Conservation (phyloP, 2,113 vertebrate species). For the Stictonetta naevosa region DNA sequence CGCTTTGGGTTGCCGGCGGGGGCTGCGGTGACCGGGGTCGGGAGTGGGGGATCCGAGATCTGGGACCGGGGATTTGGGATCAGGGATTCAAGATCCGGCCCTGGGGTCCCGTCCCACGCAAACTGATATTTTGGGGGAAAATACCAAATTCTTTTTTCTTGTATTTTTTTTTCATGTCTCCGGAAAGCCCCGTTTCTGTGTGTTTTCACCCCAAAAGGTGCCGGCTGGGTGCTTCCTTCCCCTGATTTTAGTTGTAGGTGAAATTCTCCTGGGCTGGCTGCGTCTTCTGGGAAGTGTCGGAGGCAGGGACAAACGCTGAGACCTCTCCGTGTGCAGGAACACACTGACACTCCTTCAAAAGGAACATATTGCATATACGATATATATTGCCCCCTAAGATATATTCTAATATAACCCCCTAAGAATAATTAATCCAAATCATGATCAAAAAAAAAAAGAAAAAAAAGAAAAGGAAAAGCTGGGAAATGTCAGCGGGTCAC, state of each 20-base stretch:
- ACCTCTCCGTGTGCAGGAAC: accelerated
- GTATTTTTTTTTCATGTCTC: accelerated
- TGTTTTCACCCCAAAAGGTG: neutral
- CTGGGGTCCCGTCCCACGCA: accelerated
- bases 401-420: neutral
- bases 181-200: neutral
- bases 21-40: too few relatives aligned
- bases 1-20: accelerated
- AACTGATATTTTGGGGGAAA: neutral
- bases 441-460: neutral
- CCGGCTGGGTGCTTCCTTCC: accelerated
- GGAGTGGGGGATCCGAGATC: too few relatives aligned
- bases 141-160: neutral
- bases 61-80: too few relatives aligned
- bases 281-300: too few relatives aligned
- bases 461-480: neutral
- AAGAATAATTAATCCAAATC: neutral
- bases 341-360: neutral
- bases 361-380: too few relatives aligned
- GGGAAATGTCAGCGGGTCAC: neutral
- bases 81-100: neutral
- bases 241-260: neutral
- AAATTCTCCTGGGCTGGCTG: neutral
- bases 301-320: too few relatives aligned
- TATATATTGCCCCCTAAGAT: neutral